These are phyloP conservation scores for Rhinolophus sinicus DNA, from an alignment of 2,113 vertebrate genomes.

Conservation along the genomic window DNA sequence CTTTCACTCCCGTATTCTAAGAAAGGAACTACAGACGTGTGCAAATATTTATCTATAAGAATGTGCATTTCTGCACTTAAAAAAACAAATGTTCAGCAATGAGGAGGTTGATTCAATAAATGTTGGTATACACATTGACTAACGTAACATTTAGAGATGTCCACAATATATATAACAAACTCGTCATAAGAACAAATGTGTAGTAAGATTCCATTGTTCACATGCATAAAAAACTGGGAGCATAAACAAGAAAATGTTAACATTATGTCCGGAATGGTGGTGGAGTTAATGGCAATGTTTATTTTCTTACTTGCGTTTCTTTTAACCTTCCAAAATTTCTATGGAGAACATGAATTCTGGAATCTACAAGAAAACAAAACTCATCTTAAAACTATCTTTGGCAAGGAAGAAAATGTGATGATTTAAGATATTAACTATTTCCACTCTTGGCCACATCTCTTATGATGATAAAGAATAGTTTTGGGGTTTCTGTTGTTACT, in stretches of 20 bases:
- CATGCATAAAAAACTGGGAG: neutral
- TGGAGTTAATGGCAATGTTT: neutral
- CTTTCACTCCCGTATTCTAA: neutral
- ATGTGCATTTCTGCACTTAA: neutral
- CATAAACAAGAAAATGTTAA: neutral
- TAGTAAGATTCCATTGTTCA: neutral
- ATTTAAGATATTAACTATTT: neutral
- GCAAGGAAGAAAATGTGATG: neutral
- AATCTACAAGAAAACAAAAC: neutral
- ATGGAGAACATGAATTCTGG: neutral
- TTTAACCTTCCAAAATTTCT: constrained; percentile 33
- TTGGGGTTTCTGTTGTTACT: neutral
- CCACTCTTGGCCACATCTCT: neutral
- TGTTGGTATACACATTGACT: neutral
- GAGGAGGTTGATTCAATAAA: neutral
- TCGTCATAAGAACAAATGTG: neutral
- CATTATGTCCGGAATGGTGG: neutral
- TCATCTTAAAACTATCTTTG: neutral
- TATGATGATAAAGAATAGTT: neutral
- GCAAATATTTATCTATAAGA: constrained; percentile 1
- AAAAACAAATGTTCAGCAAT: neutral
- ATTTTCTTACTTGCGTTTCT: neutral
- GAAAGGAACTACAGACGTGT: neutral
- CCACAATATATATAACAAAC: neutral
- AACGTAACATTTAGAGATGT: neutral